Evolutionary conservation across 2,888 invertebrate genomes (phyloP).

Genomic region (Labia minor): DNA sequence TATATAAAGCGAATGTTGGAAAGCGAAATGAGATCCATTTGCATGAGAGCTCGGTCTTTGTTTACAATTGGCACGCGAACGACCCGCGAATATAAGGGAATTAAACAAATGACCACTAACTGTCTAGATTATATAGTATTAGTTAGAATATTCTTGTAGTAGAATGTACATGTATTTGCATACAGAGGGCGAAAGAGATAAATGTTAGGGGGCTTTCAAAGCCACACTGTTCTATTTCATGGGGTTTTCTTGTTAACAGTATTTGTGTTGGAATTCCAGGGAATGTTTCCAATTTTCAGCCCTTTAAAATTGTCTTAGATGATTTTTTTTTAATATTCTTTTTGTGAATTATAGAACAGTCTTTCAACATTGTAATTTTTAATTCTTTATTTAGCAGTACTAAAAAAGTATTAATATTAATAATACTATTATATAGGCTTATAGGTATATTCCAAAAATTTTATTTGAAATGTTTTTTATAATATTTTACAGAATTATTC

Average conservation of each 20-base stretch:
- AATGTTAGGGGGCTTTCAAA: background rate
- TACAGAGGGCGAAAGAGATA: constrained; percentile 13
- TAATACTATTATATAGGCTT: no score
- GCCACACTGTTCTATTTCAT: background rate
- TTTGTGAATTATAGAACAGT: no score
- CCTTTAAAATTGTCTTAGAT: no score
- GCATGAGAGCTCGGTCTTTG: background rate
- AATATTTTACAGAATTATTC: no score
- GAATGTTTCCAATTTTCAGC: background rate
- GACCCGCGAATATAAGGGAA: constrained; percentile 13
- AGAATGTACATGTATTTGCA: constrained; percentile 2
- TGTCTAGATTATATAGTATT: constrained; percentile 4
- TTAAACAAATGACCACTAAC: constrained; percentile 13
- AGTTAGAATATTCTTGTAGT: background rate
- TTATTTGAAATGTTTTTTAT: no score
- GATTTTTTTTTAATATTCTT: no score
- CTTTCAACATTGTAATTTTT: no score
- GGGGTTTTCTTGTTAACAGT: constrained; percentile 1
- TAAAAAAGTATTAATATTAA: no score
- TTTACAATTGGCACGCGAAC: constrained; percentile 5
- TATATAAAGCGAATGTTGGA: no score
- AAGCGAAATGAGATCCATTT: background rate
- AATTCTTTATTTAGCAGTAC: no score
- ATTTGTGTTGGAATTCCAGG: background rate
- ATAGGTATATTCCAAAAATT: no score